phyloP scores from a whole-genome alignment of 1,140 invertebrate genomes.

The Phocides pigmalion region DNA sequence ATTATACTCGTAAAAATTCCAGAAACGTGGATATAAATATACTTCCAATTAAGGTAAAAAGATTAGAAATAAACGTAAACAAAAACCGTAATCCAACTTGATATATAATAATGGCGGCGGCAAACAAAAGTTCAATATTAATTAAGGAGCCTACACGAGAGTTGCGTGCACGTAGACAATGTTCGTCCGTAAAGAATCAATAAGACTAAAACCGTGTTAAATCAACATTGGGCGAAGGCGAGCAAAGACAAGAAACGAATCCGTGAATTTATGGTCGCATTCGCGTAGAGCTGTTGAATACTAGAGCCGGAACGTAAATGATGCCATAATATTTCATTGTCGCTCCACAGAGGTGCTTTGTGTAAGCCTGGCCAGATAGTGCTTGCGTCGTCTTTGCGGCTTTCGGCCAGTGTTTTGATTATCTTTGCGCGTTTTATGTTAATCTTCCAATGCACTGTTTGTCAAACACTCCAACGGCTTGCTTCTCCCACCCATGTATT shows the following conservation, averaged over 20 bases:
- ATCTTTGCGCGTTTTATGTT: slow-evolving; percentile 38
- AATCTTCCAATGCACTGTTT: slow-evolving; percentile 26
- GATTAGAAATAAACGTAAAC: slow-evolving; percentile 17
- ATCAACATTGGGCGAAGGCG: slow-evolving; percentile 79
- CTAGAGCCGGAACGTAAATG: slow-evolving; percentile 64
- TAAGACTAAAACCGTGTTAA: slow-evolving; percentile 83
- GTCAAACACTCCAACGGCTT: no score
- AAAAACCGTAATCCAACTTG: slow-evolving; percentile 27
- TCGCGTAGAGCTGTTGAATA: slow-evolving; percentile 54
- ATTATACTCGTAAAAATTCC: no score
- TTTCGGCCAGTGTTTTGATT: slow-evolving; percentile 34
- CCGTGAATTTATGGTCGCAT: slow-evolving; percentile 75
- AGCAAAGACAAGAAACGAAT: slow-evolving; percentile 80
- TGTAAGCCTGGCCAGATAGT: slow-evolving; percentile 50
- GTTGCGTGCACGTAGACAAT: slow-evolving; percentile 80
- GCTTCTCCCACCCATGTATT: no score
- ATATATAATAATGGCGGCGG: slow-evolving; percentile 40
- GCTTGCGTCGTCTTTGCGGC: slow-evolving; percentile 37
- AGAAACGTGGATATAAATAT: neutral
- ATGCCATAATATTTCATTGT: slow-evolving; percentile 69
- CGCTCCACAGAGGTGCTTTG: slow-evolving; percentile 46
- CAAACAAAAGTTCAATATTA: slow-evolving; percentile 67
- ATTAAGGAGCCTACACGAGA: slow-evolving; percentile 60
- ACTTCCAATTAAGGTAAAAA: slow-evolving; percentile 14
- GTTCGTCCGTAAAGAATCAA: slow-evolving; percentile 80